Base-by-base conservation (phyloP, 2,797 vertebrate species). In the Cirrhinus mrigala region DNA sequence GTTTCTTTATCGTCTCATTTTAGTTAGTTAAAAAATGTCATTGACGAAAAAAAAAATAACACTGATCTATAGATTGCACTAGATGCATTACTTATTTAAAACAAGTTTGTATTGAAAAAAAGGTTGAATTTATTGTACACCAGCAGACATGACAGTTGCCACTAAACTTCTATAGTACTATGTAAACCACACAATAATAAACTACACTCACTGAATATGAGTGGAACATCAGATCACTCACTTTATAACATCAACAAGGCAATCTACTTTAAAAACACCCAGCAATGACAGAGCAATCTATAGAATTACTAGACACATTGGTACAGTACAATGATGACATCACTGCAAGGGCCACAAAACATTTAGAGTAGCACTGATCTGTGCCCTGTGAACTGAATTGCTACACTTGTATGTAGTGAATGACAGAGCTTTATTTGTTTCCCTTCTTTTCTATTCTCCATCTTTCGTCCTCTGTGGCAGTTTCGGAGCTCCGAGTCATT, bases 401-500 rank as follows among this genome's bases (percentile, higher is more conserved):
- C 75, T 58, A 40, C 50, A 62, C 86, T 73, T 68, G n/a, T 62
- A 74, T 33, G n/a, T 73, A 46, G 24, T 56, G 50, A 50, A 86
- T 85, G 83, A 87, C 88, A 87, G 81, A 58, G 58, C 78, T 88
- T 77, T 89, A 87, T 87, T 78, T 40, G 56, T 87, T 74, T 70
- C 86, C 54, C 48, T 69, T 62, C 87, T 82, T 52, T 73, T 71
- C n/a, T 56, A 81, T 69, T 79, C 52, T 74, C 33, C 6, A 87
- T 85, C 79, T 85, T 81, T 81, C 60, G 54, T 60, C 84, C 75
- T 88, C 82, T 85, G 87, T 82, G 83, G 86, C 79, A 83, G 87
- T 89, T 88, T 89, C n/a, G 87, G 86, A 7, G 71, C 86, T 66
- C 44, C 68, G 70, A 89, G 89, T 85, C 86, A 79, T 87, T 90